These are phyloP conservation scores for Drosophila anceps DNA, from an alignment of 2,888 invertebrate genomes.

Conservation along the genomic window DNA sequence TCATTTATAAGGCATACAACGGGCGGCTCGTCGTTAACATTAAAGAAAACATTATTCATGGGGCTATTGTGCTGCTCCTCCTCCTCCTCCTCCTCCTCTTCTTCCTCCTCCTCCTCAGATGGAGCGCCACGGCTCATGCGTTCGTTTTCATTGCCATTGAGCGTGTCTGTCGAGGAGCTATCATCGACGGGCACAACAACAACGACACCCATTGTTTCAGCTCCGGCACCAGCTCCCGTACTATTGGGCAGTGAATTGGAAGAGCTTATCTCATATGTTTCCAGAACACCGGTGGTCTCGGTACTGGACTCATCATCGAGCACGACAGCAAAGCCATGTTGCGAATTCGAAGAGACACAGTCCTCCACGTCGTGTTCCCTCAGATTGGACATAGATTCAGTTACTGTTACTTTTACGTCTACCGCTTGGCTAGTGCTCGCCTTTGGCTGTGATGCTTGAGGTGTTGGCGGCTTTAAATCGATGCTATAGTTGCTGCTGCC, in stretches of 20 bases:
- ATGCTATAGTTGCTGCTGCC: slow-evolving; percentile 34
- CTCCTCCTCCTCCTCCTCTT: slow-evolving; percentile 10
- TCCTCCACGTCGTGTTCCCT: slow-evolving; percentile 71
- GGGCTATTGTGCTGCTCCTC: slow-evolving; percentile 29
- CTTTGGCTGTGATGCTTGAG: slow-evolving; percentile 33
- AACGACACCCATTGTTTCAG: slow-evolving; percentile 53
- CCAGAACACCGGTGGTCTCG: slow-evolving; percentile 74
- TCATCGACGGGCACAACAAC: slow-evolving; percentile 78
- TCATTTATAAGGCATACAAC: slow-evolving; percentile 81
- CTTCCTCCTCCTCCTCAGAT: slow-evolving; percentile 11
- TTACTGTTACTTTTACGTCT: slow-evolving; percentile 26
- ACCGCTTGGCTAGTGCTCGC: slow-evolving; percentile 58
- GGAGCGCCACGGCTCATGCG: slow-evolving; percentile 21
- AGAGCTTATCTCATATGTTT: slow-evolving; percentile 81
- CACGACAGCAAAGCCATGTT: slow-evolving; percentile 79
- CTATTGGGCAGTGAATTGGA: slow-evolving; percentile 77
- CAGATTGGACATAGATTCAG: slow-evolving; percentile 79
- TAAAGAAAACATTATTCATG: slow-evolving; percentile 57
- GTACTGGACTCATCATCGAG: slow-evolving; percentile 82
- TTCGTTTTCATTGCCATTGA: slow-evolving; percentile 60
- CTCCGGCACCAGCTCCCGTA: slow-evolving; percentile 42
- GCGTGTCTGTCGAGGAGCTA: slow-evolving; percentile 78
- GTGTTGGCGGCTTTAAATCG: slow-evolving; percentile 38
- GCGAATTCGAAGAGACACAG: slow-evolving; percentile 77
- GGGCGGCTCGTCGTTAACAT: slow-evolving; percentile 59